phyloP scores from a whole-genome alignment of 2,113 vertebrate species.

The Caranx ignobilis region DNA sequence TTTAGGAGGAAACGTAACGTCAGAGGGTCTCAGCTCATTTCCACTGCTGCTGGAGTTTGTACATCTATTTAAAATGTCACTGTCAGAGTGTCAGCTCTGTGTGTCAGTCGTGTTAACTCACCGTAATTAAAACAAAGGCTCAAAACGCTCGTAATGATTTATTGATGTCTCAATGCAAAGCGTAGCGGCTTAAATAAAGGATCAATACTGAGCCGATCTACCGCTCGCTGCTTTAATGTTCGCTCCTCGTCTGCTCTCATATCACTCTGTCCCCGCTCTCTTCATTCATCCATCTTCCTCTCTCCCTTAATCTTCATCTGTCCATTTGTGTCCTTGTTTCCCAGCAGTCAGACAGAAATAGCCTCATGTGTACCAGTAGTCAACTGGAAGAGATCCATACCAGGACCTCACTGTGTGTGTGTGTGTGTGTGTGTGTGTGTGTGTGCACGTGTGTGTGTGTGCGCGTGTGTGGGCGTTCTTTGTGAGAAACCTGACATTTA shows the following conservation, averaged over 20 bases:
- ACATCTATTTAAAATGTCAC: background rate
- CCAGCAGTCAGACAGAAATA: constrained; percentile 79
- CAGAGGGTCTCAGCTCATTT: constrained; percentile 4
- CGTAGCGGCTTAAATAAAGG: background rate
- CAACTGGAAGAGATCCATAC: constrained; percentile 70
- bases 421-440: constrained; percentile 14
- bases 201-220: background rate
- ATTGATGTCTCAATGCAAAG: constrained; percentile 26
- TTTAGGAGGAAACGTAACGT: constrained; percentile 27
- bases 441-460: constrained; percentile 34
- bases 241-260: constrained; percentile 14
- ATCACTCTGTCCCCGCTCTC: background rate
- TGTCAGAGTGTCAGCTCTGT: background rate
- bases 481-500: constrained; percentile 75
- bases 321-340: constrained; percentile 66
- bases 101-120: background rate
- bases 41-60: background rate
- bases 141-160: constrained; percentile 1
- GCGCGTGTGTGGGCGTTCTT: constrained; percentile 43
- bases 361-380: constrained; percentile 60
- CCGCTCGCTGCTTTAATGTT: constrained; percentile 14
- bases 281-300: constrained; percentile 25
- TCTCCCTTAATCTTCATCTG: constrained; percentile 42
- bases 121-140: constrained; percentile 23
- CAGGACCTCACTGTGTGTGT: constrained; percentile 30